A percentile compares a stretch with the other conserved stretches of the same genome.
phyloP scores from a whole-genome alignment of 37 sponge, comb jelly and placozoan genomes.

The Tethya wilhelma region DNA sequence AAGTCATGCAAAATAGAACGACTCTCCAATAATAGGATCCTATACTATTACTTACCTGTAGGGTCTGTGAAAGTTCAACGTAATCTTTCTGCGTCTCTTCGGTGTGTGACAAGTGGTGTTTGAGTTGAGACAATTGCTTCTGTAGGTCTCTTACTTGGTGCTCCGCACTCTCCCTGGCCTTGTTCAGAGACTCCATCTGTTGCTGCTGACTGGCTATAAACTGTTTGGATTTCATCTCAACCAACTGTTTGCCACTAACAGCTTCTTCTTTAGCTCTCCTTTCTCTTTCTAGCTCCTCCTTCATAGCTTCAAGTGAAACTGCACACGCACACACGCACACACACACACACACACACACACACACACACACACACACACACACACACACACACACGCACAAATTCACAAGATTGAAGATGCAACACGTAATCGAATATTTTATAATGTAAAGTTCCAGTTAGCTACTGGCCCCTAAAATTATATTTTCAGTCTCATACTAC shows the following conservation, averaged over 20 bases:
- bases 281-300: constrained; percentile 8
- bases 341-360: neutral
- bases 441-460: no score
- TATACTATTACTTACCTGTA: constrained; percentile 25
- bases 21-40: no score
- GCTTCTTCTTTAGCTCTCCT: constrained; percentile 37
- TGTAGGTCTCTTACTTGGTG: constrained; percentile 29
- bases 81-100: constrained; percentile 56
- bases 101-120: constrained; percentile 18
- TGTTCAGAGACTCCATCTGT: constrained; percentile 37
- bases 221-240: constrained; percentile 39
- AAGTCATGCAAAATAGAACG: no score
- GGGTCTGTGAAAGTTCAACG: constrained; percentile 53
- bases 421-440: no score
- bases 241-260: constrained; percentile 2
- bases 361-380: no score
- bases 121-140: constrained; percentile 19
- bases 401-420: no score
- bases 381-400: no score
- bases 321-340: neutral
- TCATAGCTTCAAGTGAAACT: neutral
- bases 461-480: no score
- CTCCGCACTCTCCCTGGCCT: constrained; percentile 18
- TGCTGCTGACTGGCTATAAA: constrained; percentile 40
- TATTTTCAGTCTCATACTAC: neutral